These are phyloP conservation scores for Caenorhabditis doughertyi DNA, from an alignment of 2,888 invertebrate species.

Conservation along the genomic window DNA sequence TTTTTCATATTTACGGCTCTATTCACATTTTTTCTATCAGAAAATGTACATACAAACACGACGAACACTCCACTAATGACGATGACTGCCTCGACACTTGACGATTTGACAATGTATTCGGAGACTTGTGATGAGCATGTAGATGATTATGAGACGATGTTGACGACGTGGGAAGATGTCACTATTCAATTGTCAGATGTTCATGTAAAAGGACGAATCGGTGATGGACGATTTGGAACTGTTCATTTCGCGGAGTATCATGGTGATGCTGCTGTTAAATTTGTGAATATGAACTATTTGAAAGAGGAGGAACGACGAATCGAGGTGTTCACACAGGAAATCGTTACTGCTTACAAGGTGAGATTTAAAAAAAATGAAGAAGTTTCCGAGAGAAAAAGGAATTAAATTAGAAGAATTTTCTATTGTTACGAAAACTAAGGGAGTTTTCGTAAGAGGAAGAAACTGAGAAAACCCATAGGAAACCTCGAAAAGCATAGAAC, in stretches of 20 bases:
- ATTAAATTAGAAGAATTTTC: too few species aligned
- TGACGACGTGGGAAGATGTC: slow-evolving; percentile 57
- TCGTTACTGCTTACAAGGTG: slow-evolving; percentile 89
- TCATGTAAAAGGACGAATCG: slow-evolving; percentile 30
- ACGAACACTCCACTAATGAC: slow-evolving; percentile 5
- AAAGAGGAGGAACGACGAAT: slow-evolving; percentile 88
- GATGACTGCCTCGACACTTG: slow-evolving; percentile 27
- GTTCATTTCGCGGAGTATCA: slow-evolving; percentile 83
- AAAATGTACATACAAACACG: slow-evolving; percentile 44
- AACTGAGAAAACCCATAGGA: too few species aligned
- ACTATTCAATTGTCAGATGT: slow-evolving; percentile 54
- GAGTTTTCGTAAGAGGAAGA: too few species aligned
- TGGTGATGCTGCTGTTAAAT: slow-evolving; percentile 93
- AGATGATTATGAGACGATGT: not conserved
- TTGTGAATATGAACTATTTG: slow-evolving; percentile 93
- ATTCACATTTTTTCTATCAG: not conserved
- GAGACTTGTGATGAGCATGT: slow-evolving; percentile 4
- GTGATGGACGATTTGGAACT: slow-evolving; percentile 56
- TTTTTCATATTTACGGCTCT: not conserved
- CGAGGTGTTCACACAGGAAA: slow-evolving; percentile 96
- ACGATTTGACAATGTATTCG: slow-evolving; percentile 25
- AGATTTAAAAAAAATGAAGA: too few species aligned
- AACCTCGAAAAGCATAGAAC: too few species aligned
- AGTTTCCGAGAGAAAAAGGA: too few species aligned
- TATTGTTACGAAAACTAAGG: too few species aligned